Evolutionary conservation across 2,113 vertebrate species (phyloP).

Genomic region (Tricholaema leucomelas): DNA sequence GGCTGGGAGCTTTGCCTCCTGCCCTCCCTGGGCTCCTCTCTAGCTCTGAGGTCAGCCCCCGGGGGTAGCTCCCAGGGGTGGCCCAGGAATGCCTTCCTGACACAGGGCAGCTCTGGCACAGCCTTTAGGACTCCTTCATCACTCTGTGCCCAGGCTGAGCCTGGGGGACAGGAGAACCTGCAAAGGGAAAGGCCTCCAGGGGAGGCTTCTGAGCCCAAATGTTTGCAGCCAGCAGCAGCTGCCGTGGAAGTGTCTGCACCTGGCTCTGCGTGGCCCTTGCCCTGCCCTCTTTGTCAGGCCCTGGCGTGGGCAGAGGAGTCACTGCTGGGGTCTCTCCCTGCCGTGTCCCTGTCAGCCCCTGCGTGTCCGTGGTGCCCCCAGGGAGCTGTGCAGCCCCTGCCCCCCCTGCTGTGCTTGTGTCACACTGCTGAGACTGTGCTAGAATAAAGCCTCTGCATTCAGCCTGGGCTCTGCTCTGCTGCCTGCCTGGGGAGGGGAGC

Average conservation of each 20-base stretch:
- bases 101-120: neutral
- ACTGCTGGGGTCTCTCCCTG: too few relatives aligned
- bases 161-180: neutral
- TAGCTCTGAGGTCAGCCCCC: neutral
- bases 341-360: too few relatives aligned
- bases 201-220: neutral
- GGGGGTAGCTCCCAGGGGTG: too few relatives aligned
- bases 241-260: neutral
- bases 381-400: too few relatives aligned
- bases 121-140: neutral
- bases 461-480: too few relatives aligned
- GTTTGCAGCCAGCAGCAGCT: neutral
- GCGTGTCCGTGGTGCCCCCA: too few relatives aligned
- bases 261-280: neutral
- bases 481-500: too few relatives aligned
- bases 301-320: neutral
- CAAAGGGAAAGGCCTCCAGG: neutral
- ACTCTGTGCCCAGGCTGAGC: neutral
- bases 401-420: too few relatives aligned
- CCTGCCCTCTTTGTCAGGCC: neutral
- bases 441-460: too few relatives aligned
- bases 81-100: neutral
- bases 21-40: neutral
- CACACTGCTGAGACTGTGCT: too few relatives aligned
- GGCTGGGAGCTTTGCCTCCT: neutral